Evolutionary conservation across 2,888 invertebrate genomes (phyloP), one percentile per base, ranked within the genome.

Genomic region (Pteria penguin): DNA sequence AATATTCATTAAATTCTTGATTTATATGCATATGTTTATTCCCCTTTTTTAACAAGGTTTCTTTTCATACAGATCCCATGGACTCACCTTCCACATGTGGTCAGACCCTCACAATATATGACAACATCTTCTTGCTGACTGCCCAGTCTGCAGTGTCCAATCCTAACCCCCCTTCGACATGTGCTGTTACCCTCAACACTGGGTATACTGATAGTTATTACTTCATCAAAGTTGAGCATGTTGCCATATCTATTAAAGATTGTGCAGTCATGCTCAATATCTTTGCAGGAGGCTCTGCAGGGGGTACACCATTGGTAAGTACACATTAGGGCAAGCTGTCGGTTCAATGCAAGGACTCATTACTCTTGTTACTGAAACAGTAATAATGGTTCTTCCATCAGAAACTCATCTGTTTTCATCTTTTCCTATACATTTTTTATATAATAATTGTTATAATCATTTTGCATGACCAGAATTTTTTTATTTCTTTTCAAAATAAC

Each of bases 151-250:
- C 81, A 4, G 80, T 83, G 0, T 77, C 85, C 0, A 76, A 84
- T 4, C 58, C 82, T 1, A 86, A 87, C 67, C 88, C 88, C 0
- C 79, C 84, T 0, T 68, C 75, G 22, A 66, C 75, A n/a, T 89
- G 89, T 71, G 76, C 74, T 8, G 73, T 87, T 4, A 75, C 76
- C 24, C 80, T 89, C 22, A 76, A 82, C 63, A 86, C 89, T 4
- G 79, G 81, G 1, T 85, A 86, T 58, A 74, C 83, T 14, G 85
- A 86, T 55, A 82, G 82, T 2, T 83, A 83, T 66, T 87, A 86
- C 55, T 80, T 82, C 68, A 82, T 89, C 71, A 86, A 87, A 80
- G 84, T 89, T 8, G 79, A 82, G 11, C 80, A 86, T 8, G 82
- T 85, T 36, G 67, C 82, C 24, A 76, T 86, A 2, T 52, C 63